Conservation (phyloP, 2,113 vertebrate genomes). For the Serinus canaria region DNA sequence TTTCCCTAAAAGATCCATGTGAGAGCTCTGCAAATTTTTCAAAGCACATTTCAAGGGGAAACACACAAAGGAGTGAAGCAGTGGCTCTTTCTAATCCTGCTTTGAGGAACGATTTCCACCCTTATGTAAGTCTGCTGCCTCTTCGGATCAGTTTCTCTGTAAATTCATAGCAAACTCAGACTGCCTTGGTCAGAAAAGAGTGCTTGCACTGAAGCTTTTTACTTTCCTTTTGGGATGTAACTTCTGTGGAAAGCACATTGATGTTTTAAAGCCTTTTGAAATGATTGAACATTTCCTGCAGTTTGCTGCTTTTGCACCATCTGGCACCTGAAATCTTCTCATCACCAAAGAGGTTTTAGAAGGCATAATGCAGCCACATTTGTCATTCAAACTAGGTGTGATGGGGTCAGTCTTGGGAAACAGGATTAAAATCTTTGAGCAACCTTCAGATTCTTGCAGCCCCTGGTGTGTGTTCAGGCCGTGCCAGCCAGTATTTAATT, state of each 20-base stretch:
- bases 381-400: neutral
- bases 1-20: neutral
- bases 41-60: constrained; percentile 24
- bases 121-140: neutral
- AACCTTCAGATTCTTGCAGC: neutral
- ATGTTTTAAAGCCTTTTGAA: constrained; percentile 48
- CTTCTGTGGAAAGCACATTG: constrained; percentile 11
- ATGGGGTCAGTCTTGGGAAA: constrained; percentile 32
- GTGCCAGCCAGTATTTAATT: neutral
- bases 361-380: neutral
- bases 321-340: constrained; percentile 37
- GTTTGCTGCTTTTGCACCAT: neutral
- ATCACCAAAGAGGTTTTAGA: constrained; percentile 23
- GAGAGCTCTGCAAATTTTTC: constrained; percentile 21
- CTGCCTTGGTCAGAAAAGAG: neutral
- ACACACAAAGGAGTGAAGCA: neutral
- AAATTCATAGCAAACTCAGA: neutral
- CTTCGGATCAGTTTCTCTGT: constrained; percentile 9
- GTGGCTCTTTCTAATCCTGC: neutral
- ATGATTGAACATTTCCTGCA: neutral
- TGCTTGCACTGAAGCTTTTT: constrained; percentile 20
- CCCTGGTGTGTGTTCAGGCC: neutral
- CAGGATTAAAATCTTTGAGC: constrained; percentile 21
- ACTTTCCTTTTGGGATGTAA: neutral
- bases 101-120: constrained; percentile 32